These are phyloP conservation scores for Amphipyra tragopoginis DNA, from an alignment of 2,888 invertebrate species.

Conservation along the genomic window DNA sequence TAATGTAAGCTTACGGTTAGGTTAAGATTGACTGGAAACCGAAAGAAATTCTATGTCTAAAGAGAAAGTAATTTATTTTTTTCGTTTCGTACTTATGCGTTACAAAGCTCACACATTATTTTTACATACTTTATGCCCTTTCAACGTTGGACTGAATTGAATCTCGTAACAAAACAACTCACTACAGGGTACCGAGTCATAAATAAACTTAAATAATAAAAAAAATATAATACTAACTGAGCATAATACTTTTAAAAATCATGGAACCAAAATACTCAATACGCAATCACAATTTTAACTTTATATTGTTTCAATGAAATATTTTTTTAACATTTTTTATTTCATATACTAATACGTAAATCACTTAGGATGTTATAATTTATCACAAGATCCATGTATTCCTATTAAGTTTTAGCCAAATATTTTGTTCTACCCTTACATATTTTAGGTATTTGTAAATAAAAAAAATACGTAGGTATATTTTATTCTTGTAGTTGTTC, in stretches of 20 bases:
- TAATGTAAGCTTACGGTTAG: slow-evolving; percentile 64
- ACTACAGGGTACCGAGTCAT: slow-evolving; percentile 86
- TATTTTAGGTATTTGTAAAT: slow-evolving; percentile 85
- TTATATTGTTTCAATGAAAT: slow-evolving; percentile 69
- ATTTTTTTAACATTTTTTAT: slow-evolving; percentile 51
- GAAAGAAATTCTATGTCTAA: slow-evolving; percentile 38
- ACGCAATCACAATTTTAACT: slow-evolving; percentile 80
- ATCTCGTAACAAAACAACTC: slow-evolving; percentile 81
- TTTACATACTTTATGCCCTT: slow-evolving; percentile 64
- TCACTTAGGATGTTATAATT: slow-evolving; percentile 75
- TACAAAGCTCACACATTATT: slow-evolving; percentile 61
- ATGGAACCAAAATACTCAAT: slow-evolving; percentile 82
- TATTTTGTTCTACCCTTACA: slow-evolving; percentile 83
- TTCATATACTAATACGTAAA: slow-evolving; percentile 56
- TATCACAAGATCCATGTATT: slow-evolving; percentile 78
- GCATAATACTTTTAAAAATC: slow-evolving; percentile 76
- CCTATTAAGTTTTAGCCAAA: slow-evolving; percentile 89
- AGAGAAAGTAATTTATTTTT: slow-evolving; percentile 37
- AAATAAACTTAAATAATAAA: slow-evolving; percentile 70
- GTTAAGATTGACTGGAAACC: slow-evolving; percentile 60
- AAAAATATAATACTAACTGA: slow-evolving; percentile 66
- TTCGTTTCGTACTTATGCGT: slow-evolving; percentile 71
- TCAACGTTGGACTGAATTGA: slow-evolving; percentile 72
- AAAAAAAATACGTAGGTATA: slow-evolving; percentile 75
- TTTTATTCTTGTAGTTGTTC: slow-evolving; percentile 86